Conservation (phyloP, 2,797 vertebrate genomes). For the Amazona ochrocephala region DNA sequence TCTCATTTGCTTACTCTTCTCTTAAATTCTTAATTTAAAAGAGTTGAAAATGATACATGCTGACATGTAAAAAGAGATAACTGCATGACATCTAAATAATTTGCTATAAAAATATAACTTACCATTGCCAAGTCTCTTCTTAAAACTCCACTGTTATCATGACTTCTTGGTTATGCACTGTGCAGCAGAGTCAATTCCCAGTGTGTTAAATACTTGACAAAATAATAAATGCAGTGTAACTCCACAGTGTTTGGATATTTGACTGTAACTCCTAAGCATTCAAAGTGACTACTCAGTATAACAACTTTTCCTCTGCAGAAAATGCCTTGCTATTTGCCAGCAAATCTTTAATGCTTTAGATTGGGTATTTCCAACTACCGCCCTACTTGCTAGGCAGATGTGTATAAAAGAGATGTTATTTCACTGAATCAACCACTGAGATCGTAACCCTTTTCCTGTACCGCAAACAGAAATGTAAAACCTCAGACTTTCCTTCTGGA, state of each 20-base stretch:
- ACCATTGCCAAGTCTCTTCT: conserved; percentile 74
- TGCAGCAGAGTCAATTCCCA: not conserved
- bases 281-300: conserved; percentile 58
- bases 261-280: conserved; percentile 60
- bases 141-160: conserved; percentile 52
- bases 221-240: conserved; percentile 22
- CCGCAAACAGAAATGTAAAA: conserved; percentile 79
- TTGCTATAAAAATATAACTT: conserved; percentile 65
- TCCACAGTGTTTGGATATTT: conserved; percentile 40
- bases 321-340: conserved; percentile 75
- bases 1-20: not conserved
- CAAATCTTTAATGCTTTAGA: conserved; percentile 79
- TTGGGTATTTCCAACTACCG: conserved; percentile 78
- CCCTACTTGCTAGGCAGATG: conserved; percentile 76
- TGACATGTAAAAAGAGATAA: not conserved
- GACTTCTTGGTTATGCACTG: not conserved
- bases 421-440: conserved; percentile 80
- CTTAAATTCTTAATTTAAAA: conserved; percentile 33
- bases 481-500: conserved; percentile 76
- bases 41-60: conserved; percentile 6
- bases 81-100: not conserved
- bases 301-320: conserved; percentile 72
- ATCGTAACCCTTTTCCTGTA: conserved; percentile 82
- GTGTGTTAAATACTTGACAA: not conserved
- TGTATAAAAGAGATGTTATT: conserved; percentile 83